Evolutionary conservation across 2,888 invertebrate species (phyloP), one percentile per base, ranked within the genome.

Genomic region (Lacanobia oleracea): DNA sequence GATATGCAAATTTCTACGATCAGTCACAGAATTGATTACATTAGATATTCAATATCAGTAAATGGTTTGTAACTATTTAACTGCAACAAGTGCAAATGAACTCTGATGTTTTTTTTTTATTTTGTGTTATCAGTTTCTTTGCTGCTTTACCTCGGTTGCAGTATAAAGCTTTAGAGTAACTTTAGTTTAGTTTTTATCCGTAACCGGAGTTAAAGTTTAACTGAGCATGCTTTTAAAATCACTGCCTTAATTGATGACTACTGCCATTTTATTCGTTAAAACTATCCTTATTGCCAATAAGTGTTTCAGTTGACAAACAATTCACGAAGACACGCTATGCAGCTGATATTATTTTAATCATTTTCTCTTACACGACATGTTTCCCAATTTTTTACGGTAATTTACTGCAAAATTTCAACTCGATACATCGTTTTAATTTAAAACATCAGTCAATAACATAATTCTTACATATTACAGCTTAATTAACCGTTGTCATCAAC

Each of bases 401-500:
- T 79, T 79, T 64, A 51, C 62, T 33, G 16, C 45, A 67, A 64
- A 67, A 37, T 2, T 54, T 27, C n/a, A 6, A 50, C 50, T 37
- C 1, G 18, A 27, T 61, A 53, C 60, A 50, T 67, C 50, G 60
- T 66, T 66, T 77, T 67, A 67, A 81, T 80, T 77, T 61, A 45
- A 77, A 73, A 64, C 59, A 70, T 67, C 66, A 51, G n/a, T 61
- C 75, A 73, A 84, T 81, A 86, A 43, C 72, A 70, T 86, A 71
- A 76, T 76, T 76, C 74, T 51, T 84, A 71, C 61, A 61, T 72
- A 86, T 64, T 82, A 75, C 69, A 69, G 50, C 79, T 62, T 82
- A 79, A 84, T 84, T 84, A 77, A 1, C 53, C 61, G 79, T 75
- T 84, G 79, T 86, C 87, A 70, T 85, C 83, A 79, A 85, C 68